A percentile compares a stretch with the other conserved stretches of the same genome.
Evolutionary conservation across 1,140 invertebrate genomes (phyloP).

Genomic region (Drosophila biarmipes): DNA sequence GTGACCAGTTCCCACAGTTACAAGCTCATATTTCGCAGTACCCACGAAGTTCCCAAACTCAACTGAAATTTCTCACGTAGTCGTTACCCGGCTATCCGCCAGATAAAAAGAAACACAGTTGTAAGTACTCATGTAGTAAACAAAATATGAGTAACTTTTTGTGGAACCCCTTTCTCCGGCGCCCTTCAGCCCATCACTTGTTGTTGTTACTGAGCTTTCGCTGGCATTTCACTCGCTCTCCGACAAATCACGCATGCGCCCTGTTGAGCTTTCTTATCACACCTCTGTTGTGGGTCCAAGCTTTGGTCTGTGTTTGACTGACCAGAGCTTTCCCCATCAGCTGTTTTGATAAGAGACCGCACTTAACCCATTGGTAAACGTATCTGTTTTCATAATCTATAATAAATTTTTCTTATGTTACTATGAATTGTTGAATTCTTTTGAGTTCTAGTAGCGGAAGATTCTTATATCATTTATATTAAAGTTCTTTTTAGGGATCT

Average conservation of each 20-base stretch:
- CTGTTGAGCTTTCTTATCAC: constrained; percentile 71
- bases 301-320: constrained; percentile 7
- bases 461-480: too few species aligned
- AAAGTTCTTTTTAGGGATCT: not conserved
- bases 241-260: constrained; percentile 58
- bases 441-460: too few species aligned
- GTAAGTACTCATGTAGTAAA: constrained; percentile 43
- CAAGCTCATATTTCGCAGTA: constrained; percentile 19
- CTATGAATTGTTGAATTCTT: too few species aligned
- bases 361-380: constrained; percentile 68
- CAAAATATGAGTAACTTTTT: constrained; percentile 48
- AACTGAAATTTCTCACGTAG: constrained; percentile 26
- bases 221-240: constrained; percentile 18
- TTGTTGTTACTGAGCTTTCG: constrained; percentile 35
- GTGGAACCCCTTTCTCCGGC: constrained; percentile 2
- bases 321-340: constrained; percentile 49
- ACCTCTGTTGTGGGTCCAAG: constrained; percentile 16
- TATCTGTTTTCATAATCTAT: too few species aligned
- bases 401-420: too few species aligned
- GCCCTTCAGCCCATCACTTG: constrained; percentile 10
- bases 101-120: constrained; percentile 12
- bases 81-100: constrained; percentile 10
- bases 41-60: constrained; percentile 16
- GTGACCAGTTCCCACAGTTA: constrained; percentile 29
- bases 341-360: constrained; percentile 56